Conservation (phyloP, 2,888 invertebrate species). For the Agonopterix heracliana region DNA sequence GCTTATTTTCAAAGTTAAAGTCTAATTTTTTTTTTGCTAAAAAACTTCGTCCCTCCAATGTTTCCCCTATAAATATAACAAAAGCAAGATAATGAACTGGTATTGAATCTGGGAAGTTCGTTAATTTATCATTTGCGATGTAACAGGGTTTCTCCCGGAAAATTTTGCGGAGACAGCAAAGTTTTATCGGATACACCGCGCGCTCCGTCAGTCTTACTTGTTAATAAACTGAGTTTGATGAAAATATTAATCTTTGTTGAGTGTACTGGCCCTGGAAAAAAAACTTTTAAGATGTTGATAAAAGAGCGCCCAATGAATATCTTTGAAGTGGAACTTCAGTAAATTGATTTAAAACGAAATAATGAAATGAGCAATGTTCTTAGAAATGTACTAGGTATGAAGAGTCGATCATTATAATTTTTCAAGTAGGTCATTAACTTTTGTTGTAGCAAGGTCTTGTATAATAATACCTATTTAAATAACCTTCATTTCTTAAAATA, state of each 20-base stretch:
- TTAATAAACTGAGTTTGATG: constrained; percentile 43
- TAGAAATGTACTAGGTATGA: too few relatives aligned
- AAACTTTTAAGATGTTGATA: neutral
- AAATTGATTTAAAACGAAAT: neutral
- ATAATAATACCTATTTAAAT: too few relatives aligned
- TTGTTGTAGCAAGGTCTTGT: too few relatives aligned
- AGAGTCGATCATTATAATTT: too few relatives aligned
- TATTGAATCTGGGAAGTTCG: constrained; percentile 55
- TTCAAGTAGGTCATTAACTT: too few relatives aligned
- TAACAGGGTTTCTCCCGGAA: constrained; percentile 37
- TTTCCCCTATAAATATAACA: constrained; percentile 23
- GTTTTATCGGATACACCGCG: constrained; percentile 42
- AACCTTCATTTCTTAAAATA: too few relatives aligned
- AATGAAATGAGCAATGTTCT: too few relatives aligned
- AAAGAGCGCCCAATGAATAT: neutral
- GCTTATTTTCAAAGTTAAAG: constrained; percentile 1
- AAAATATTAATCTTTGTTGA: constrained; percentile 24
- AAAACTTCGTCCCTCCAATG: constrained; percentile 10
- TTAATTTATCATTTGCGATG: constrained; percentile 59
- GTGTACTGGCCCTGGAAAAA: constrained; percentile 1
- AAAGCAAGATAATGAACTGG: constrained; percentile 40
- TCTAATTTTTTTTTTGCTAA: neutral
- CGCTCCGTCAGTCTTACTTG: constrained; percentile 36
- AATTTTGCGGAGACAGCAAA: constrained; percentile 45
- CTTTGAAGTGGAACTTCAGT: neutral